A percentile compares a stretch with the other conserved stretches of the same genome.
These are phyloP conservation scores for Florisuga fusca DNA, from an alignment of 2,797 vertebrate species.

Conservation along the genomic window DNA sequence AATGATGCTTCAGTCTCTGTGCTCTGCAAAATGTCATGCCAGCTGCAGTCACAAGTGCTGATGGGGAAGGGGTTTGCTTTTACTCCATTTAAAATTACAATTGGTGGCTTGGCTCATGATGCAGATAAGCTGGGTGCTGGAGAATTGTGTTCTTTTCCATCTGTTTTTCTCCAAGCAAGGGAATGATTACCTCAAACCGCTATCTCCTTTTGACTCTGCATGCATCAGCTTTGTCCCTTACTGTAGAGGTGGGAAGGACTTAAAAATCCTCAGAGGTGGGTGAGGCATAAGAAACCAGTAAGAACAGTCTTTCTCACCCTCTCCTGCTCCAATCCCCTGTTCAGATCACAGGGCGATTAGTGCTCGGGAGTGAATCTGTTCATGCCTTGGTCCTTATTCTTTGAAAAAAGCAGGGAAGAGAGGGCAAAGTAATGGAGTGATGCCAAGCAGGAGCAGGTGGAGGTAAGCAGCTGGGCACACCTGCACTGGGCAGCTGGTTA, in stretches of 20 bases:
- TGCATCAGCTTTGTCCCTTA: not conserved
- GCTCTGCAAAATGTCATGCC: conserved; percentile 37
- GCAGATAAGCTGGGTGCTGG: not conserved
- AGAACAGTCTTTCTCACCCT: not conserved
- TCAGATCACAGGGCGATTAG: not conserved
- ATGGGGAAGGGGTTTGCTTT: conserved; percentile 1
- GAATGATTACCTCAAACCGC: fast-evolving
- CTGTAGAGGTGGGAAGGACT: not conserved
- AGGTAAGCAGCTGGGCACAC: fast-evolving
- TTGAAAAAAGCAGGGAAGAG: not conserved
- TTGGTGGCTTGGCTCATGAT: not conserved
- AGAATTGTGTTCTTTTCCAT: not conserved
- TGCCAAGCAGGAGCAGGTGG: not conserved
- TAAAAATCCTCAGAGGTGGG: not conserved
- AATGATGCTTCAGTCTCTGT: not conserved
- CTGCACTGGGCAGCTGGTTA: not conserved
- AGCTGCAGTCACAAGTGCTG: not conserved
- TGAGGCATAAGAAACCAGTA: not conserved
- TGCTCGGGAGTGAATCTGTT: not conserved
- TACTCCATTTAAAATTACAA: conserved; percentile 8
- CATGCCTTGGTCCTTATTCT: not conserved
- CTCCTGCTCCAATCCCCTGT: not conserved
- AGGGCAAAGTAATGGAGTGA: fast-evolving
- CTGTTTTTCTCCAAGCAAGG: not conserved
- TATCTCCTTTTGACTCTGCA: not conserved